Conservation (phyloP, 2,888 invertebrate species). For the Diplazon laetatorius region DNA sequence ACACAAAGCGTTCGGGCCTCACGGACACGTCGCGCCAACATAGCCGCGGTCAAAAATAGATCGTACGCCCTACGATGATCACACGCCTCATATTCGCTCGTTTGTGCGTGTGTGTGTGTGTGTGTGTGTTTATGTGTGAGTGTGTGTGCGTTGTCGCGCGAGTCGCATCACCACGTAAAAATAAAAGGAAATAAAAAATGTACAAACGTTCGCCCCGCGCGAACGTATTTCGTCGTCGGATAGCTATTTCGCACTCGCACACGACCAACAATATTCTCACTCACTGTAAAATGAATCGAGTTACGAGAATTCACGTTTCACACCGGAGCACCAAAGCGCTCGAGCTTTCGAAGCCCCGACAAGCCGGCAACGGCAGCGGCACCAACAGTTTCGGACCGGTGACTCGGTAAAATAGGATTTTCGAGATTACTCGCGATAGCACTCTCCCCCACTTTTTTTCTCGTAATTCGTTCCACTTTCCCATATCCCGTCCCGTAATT, state of each 20-base stretch:
- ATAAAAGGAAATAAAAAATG: no score
- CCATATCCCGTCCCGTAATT: slow-evolving; percentile 11
- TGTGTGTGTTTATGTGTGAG: no score
- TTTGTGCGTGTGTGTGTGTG: neutral
- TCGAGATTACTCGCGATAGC: slow-evolving; percentile 59
- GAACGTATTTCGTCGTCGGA: slow-evolving; percentile 37
- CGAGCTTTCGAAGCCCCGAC: neutral
- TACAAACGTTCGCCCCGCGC: slow-evolving; percentile 41
- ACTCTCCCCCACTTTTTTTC: slow-evolving; percentile 28
- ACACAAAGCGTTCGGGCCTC: slow-evolving; percentile 23
- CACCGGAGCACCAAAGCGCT: slow-evolving; percentile 44
- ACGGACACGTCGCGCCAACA: slow-evolving; percentile 38
- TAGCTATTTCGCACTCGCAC: slow-evolving; percentile 23
- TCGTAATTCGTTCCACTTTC: slow-evolving; percentile 22
- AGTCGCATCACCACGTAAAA: slow-evolving; percentile 47
- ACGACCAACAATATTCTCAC: slow-evolving; percentile 27
- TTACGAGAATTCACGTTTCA: slow-evolving; percentile 65
- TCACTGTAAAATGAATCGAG: slow-evolving; percentile 66
- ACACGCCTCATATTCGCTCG: slow-evolving; percentile 54
- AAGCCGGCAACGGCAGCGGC: no score
- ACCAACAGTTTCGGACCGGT: slow-evolving; percentile 50
- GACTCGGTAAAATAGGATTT: slow-evolving; percentile 61
- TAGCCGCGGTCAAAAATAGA: slow-evolving; percentile 59
- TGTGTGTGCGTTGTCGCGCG: slow-evolving; percentile 16
- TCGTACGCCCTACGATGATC: slow-evolving; percentile 48